Conservation (phyloP, 1,140 invertebrate genomes). For the Heliconius congener region DNA sequence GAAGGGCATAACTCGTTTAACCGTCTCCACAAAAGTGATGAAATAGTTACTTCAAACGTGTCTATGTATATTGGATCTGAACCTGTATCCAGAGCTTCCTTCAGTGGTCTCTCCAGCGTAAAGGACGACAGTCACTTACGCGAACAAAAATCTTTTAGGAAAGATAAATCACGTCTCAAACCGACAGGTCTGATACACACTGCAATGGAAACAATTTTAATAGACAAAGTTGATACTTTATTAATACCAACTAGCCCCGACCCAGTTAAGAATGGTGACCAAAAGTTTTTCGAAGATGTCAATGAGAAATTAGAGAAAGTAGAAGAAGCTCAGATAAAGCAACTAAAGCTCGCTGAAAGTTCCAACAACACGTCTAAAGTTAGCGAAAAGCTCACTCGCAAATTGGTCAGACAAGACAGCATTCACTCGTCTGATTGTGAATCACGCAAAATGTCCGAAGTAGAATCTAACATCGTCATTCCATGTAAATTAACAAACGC, state of each 20-base stretch:
- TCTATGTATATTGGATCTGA: slow-evolving; percentile 77
- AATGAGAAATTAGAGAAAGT: slow-evolving; percentile 68
- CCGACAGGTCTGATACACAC: slow-evolving; percentile 71
- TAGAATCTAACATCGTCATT: slow-evolving; percentile 49
- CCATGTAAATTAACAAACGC: slow-evolving; percentile 58
- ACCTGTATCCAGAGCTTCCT: slow-evolving; percentile 66
- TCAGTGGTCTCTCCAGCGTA: slow-evolving; percentile 62
- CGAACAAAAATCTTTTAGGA: slow-evolving; percentile 49
- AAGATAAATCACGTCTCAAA: slow-evolving; percentile 56
- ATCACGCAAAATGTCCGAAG: slow-evolving; percentile 67
- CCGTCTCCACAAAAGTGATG: slow-evolving; percentile 66
- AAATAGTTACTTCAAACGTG: slow-evolving; percentile 56
- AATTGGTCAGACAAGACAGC: slow-evolving; percentile 64
- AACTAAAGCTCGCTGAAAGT: background rate
- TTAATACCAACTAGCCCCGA: slow-evolving; percentile 67
- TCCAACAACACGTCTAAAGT: slow-evolving; percentile 34
- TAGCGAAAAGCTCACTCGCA: slow-evolving; percentile 47
- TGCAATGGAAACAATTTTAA: slow-evolving; percentile 80
- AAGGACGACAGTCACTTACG: slow-evolving; percentile 58
- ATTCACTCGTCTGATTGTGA: slow-evolving; percentile 53
- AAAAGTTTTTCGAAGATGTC: slow-evolving; percentile 69
- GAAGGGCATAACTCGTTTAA: slow-evolving; percentile 50
- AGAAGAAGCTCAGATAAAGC: slow-evolving; percentile 50
- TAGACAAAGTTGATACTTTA: slow-evolving; percentile 75
- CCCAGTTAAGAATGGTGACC: slow-evolving; percentile 41